Evolutionary conservation across 1,140 invertebrate species (phyloP).

Genomic region (Linepithema humile): DNA sequence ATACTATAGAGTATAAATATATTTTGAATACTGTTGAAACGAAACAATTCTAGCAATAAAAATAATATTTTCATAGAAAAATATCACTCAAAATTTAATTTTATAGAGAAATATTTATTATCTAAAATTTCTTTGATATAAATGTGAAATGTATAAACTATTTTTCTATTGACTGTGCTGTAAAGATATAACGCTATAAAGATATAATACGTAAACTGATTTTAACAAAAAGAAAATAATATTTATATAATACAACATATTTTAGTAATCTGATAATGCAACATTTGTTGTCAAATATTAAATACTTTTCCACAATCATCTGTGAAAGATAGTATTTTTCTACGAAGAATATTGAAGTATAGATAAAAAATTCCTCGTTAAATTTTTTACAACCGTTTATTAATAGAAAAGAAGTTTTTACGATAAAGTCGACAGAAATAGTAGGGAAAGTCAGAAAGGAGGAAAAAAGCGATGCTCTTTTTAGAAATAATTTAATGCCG

Average conservation of each 20-base stretch:
- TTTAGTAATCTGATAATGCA: not conserved
- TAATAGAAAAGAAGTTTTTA: not conserved
- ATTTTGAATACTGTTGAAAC: too few species aligned
- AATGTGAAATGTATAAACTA: too few species aligned
- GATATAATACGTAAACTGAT: too few species aligned
- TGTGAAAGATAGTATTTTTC: slow-evolving; percentile 6
- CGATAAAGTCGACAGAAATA: not conserved
- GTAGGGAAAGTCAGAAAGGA: not conserved
- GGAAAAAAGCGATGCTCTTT: not conserved
- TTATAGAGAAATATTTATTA: not conserved
- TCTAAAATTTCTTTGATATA: not conserved
- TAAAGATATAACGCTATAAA: too few species aligned
- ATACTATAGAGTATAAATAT: not conserved
- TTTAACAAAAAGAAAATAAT: too few species aligned
- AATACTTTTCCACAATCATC: not conserved
- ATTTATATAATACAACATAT: too few species aligned
- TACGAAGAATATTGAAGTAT: not conserved
- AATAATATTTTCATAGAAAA: not conserved
- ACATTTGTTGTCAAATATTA: not conserved
- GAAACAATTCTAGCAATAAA: not conserved
- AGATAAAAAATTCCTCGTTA: slow-evolving; percentile 33
- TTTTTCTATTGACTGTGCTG: too few species aligned
- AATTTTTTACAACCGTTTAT: slow-evolving; percentile 22
- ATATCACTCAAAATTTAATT: not conserved
- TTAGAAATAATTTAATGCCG: not conserved